These are phyloP conservation scores for Poliocrania exsul DNA, from an alignment of 2,797 vertebrate species.

Conservation along the genomic window DNA sequence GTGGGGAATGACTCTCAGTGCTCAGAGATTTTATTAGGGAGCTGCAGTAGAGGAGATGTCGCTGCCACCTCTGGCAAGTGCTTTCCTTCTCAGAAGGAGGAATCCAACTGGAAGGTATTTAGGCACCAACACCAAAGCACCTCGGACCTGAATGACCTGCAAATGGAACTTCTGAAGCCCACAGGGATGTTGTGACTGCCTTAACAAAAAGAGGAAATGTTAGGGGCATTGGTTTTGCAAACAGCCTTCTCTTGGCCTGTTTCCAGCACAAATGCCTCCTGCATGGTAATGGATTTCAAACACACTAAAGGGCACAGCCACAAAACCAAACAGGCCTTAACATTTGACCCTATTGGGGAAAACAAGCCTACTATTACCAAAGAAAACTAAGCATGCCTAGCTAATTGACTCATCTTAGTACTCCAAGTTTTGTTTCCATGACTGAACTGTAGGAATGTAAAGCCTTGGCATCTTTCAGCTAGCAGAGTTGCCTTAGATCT, in stretches of 20 bases:
- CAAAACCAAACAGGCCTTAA: constrained; percentile 76
- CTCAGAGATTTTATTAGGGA: not conserved
- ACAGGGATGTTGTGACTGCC: not conserved
- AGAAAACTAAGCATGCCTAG: constrained; percentile 77
- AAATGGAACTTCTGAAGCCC: not conserved
- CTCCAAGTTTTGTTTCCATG: constrained; percentile 72
- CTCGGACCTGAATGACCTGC: not conserved
- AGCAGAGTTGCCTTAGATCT: constrained; percentile 51
- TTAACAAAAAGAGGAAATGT: not conserved
- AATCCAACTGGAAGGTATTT: not conserved
- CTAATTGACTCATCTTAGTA: constrained; percentile 78
- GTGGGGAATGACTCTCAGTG: fast-evolving
- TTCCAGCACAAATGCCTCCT: constrained; percentile 21
- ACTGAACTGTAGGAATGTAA: constrained; percentile 76
- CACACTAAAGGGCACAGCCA: constrained; percentile 14
- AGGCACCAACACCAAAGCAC: not conserved
- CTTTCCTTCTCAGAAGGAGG: not conserved
- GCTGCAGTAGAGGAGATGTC: not conserved
- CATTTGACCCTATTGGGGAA: constrained; percentile 78
- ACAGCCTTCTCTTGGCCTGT: not conserved
- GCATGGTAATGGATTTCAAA: constrained; percentile 57
- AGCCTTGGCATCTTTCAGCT: constrained; percentile 54
- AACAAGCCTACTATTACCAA: constrained; percentile 76
- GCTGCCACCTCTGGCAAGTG: no score
- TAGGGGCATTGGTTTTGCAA: not conserved